Evolutionary conservation across 2,113 vertebrate genomes (phyloP).

Genomic region (Microtus montanus): DNA sequence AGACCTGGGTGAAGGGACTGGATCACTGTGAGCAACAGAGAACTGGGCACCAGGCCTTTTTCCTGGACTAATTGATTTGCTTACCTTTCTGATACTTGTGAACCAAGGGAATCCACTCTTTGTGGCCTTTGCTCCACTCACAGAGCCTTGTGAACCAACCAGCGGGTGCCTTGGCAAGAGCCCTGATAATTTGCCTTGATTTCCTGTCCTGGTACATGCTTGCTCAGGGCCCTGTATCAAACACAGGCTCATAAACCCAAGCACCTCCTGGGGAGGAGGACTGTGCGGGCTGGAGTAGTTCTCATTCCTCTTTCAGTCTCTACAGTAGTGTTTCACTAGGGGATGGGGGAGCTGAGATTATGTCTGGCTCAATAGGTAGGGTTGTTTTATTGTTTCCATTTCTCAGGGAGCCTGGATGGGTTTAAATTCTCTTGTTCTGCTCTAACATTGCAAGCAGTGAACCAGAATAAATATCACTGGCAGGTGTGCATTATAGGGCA

Average conservation of each 20-base stretch:
- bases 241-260: conserved; percentile 74
- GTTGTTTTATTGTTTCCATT: conserved; percentile 80
- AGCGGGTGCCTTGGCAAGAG: conserved; percentile 71
- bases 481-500: conserved; percentile 79
- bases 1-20: neutral
- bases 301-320: conserved; percentile 58
- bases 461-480: conserved; percentile 80
- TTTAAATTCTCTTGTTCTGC: conserved; percentile 80
- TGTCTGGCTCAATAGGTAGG: conserved; percentile 76
- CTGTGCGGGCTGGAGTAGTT: conserved; percentile 79
- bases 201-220: conserved; percentile 72
- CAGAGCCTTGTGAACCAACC: conserved; percentile 52
- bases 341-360: conserved; percentile 67
- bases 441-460: conserved; percentile 80
- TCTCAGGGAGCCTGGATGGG: conserved; percentile 79
- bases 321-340: conserved; percentile 64
- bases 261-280: conserved; percentile 78
- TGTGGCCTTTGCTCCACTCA: conserved; percentile 18
- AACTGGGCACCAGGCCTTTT: conserved; percentile 7
- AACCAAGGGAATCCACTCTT: conserved; percentile 66
- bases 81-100: neutral
- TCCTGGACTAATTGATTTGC: neutral
- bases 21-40: neutral
- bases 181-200: conserved; percentile 74
- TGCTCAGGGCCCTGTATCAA: conserved; percentile 77